Evolutionary conservation across 1,140 invertebrate species (phyloP).

Genomic region (Telenomus remus): DNA sequence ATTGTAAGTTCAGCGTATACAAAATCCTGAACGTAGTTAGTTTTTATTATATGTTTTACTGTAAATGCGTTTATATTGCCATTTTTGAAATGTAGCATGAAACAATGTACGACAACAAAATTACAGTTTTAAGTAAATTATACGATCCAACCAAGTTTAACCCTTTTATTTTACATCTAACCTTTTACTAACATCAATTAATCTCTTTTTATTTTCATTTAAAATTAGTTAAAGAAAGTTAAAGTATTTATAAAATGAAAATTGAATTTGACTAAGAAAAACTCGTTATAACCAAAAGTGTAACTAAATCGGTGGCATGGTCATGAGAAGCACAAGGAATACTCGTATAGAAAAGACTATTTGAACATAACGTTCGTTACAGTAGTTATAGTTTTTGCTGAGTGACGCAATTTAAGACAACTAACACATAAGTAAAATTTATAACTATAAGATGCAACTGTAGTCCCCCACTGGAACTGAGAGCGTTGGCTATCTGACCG

Average conservation of each 20-base stretch:
- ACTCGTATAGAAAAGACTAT: constrained; percentile 51
- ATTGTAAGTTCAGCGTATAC: too few relatives aligned
- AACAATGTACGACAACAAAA: too few relatives aligned
- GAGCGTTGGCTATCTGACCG: constrained; percentile 57
- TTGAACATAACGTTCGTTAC: constrained; percentile 53
- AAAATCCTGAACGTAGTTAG: too few relatives aligned
- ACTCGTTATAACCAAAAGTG: constrained; percentile 32
- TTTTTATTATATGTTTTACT: too few relatives aligned
- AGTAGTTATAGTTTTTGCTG: constrained; percentile 57
- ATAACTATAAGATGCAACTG: constrained; percentile 48
- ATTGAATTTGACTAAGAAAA: constrained; percentile 13
- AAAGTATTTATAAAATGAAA: constrained; percentile 1
- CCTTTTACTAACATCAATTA: too few relatives aligned
- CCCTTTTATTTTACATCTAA: too few relatives aligned
- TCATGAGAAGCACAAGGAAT: constrained; percentile 54
- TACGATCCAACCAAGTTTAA: too few relatives aligned
- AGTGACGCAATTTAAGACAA: constrained; percentile 52
- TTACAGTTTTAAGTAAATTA: too few relatives aligned
- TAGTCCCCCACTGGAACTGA: constrained; percentile 37
- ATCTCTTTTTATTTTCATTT: too few relatives aligned
- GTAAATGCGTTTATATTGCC: too few relatives aligned
- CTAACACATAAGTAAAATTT: constrained; percentile 55
- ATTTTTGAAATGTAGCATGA: too few relatives aligned
- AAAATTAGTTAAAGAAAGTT: background rate
- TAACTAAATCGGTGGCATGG: constrained; percentile 52